Percentiles rank a stretch among this genome's conserved stretches.
Evolutionary conservation across 1,140 invertebrate species (phyloP).

Genomic region (Penaeus chinensis): DNA sequence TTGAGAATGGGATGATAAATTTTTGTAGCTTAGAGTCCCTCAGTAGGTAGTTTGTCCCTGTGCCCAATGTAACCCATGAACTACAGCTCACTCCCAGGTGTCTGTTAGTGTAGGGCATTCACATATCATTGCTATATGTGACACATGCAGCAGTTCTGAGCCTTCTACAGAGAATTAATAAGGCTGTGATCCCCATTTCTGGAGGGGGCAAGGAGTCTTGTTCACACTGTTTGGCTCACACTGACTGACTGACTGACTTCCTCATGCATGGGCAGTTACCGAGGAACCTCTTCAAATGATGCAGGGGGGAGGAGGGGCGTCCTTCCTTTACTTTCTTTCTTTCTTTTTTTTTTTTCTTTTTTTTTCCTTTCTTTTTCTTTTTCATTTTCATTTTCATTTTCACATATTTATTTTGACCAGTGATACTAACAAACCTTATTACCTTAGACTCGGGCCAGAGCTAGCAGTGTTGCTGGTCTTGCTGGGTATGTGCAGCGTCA

Average conservation of each 20-base stretch:
- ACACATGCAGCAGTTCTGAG: conserved; percentile 37
- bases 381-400: too few species aligned
- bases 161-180: conserved; percentile 28
- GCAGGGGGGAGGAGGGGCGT: background rate
- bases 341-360: too few species aligned
- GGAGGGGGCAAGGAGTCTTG: too few species aligned
- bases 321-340: too few species aligned
- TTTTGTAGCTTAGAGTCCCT: conserved; percentile 2
- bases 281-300: conserved; percentile 43
- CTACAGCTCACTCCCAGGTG: conserved; percentile 55
- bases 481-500: conserved; percentile 19
- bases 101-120: conserved; percentile 59
- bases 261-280: conserved; percentile 46
- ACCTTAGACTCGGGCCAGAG: conserved; percentile 37
- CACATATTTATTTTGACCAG: too few species aligned
- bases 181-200: background rate
- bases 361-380: too few species aligned
- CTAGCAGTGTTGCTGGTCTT: conserved; percentile 30
- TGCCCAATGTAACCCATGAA: conserved; percentile 42
- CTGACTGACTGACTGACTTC: conserved; percentile 21
- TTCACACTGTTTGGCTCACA: conserved; percentile 19
- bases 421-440: background rate
- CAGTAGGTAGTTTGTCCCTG: background rate
- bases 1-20: conserved; percentile 3
- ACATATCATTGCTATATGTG: conserved; percentile 26